Evolutionary conservation across 2,888 invertebrate species (phyloP), one percentile per base, ranked within the genome.

Genomic region (Drosophila ochracea): DNA sequence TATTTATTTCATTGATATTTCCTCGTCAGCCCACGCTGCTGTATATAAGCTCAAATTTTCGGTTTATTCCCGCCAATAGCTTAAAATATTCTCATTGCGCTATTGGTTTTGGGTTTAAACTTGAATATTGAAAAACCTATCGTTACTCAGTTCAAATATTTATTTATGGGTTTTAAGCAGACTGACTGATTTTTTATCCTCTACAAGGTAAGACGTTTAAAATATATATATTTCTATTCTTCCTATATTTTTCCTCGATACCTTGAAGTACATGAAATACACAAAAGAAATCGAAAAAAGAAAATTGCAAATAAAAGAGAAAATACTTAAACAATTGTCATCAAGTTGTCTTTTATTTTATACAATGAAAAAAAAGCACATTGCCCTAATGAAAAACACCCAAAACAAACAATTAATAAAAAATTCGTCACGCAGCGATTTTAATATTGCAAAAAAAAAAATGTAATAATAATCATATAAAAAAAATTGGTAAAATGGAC

Each of bases 341-440:
- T 78, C 77, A 87, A 89, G 87, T 86, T 86, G 90, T 90, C 90
- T 91, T 90, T 90, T 90, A 90, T 90, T 90, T 90, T 86, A 87
- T 74, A 90, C 83, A 83, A 47, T 47, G 47, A 47, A 25, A 47
- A 68, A 21, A 41, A 68, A 84, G 78, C 78, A 73, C 31, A 63
- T 68, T 75, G 67, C 75, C 66, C 43, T 6, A 63, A 63, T 47
- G 47, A 69, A 21, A 47, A 47, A 47, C 4, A 47, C 41, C 13
- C 9, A 31, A 66, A 58, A 63, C 47, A 67, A 60, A 73, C 67
- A 66, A 61, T 21, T 50, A 53, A 62, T 70, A 73, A 64, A 47
- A 33, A 62, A 64, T 52, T 49, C 50, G 39, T 59, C 58, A 67
- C 68, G 68, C 76, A 59, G 57, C 64, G 41, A 43, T 80, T 67